A percentile compares a stretch with the other conserved stretches of the same genome.
Evolutionary conservation across 2,113 vertebrate genomes (phyloP).

Genomic region (Pogonocichla stellata): DNA sequence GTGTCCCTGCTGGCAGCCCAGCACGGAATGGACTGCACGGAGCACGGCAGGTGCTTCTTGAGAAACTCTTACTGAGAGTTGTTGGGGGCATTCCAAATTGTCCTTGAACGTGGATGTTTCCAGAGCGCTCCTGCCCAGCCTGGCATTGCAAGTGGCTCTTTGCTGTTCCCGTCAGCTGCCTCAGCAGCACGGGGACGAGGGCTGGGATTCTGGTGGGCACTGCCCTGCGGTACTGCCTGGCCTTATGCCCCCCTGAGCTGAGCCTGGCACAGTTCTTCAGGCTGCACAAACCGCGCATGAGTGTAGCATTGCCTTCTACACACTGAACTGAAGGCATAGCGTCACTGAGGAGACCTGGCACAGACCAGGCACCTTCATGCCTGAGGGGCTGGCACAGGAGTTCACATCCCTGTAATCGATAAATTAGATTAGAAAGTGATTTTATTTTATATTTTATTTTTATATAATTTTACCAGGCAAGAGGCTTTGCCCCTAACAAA

Average conservation of each 20-base stretch:
- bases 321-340: neutral
- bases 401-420: neutral
- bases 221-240: neutral
- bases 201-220: fast-evolving
- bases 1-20: neutral
- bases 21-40: fast-evolving
- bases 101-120: neutral
- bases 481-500: neutral
- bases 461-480: no score
- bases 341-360: neutral
- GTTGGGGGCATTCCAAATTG: neutral
- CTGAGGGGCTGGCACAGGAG: neutral
- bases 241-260: neutral
- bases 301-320: neutral
- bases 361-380: fast-evolving
- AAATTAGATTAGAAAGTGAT: neutral
- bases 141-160: fast-evolving
- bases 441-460: neutral
- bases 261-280: neutral
- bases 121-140: neutral
- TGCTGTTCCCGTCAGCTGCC: neutral
- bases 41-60: neutral
- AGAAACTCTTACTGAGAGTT: neutral
- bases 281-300: fast-evolving
- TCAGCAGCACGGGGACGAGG: fast-evolving